phyloP scores from a whole-genome alignment of 2,888 invertebrate species.

The Erannis defoliaria region DNA sequence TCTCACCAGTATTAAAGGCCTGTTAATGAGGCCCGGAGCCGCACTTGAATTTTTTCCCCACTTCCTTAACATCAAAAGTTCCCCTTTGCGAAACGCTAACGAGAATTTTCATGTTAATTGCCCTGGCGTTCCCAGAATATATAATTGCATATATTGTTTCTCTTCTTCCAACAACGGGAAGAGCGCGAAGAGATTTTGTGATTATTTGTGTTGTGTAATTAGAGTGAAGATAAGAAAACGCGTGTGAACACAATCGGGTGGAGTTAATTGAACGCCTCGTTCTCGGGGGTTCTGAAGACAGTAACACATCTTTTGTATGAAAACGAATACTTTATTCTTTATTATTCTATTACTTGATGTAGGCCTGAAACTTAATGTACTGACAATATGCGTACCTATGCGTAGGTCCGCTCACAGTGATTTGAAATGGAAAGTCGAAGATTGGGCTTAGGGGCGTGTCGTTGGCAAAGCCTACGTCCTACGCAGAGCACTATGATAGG shows the following conservation, averaged over 20 bases:
- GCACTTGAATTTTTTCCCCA: conserved; percentile 76
- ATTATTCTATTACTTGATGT: too few relatives aligned
- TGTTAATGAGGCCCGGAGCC: conserved; percentile 77
- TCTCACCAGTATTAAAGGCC: conserved; percentile 73
- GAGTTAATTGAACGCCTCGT: conserved; percentile 58
- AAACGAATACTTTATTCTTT: background rate
- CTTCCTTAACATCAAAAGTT: conserved; percentile 83
- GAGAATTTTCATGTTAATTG: conserved; percentile 83
- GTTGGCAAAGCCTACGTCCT: too few relatives aligned
- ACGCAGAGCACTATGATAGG: too few relatives aligned
- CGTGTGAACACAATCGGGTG: conserved; percentile 54
- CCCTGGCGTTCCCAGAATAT: conserved; percentile 74
- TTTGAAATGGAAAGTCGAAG: too few relatives aligned
- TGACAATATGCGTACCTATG: too few relatives aligned
- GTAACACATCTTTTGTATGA: conserved; percentile 3
- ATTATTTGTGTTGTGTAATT: conserved; percentile 72
- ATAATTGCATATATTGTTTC: conserved; percentile 83
- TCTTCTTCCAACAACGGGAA: conserved; percentile 65
- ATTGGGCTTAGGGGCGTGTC: too few relatives aligned
- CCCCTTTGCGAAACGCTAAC: conserved; percentile 79
- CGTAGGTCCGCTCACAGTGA: too few relatives aligned
- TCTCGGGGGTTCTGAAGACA: conserved; percentile 2
- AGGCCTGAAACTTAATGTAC: too few relatives aligned
- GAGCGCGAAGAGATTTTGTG: conserved; percentile 65
- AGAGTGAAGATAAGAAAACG: conserved; percentile 67